Evolutionary conservation across 2,797 vertebrate genomes (phyloP).

Genomic region (Lutra lutra): DNA sequence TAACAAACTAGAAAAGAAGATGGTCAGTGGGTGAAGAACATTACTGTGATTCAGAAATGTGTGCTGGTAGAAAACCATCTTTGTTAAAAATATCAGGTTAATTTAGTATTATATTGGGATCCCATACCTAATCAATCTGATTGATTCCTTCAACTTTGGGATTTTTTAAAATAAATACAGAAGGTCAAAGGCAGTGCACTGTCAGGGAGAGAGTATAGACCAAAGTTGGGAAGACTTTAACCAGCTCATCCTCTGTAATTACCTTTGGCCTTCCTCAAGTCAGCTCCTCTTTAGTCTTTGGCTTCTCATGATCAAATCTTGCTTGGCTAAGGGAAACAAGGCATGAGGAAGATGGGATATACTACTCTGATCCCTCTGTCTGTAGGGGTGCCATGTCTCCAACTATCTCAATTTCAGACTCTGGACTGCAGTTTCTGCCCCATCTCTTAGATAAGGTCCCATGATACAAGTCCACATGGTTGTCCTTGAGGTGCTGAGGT

Average conservation of each 20-base stretch:
- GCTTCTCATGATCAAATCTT: conserved; percentile 48
- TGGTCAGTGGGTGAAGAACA: not conserved
- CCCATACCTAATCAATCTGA: not conserved
- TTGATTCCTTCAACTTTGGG: not conserved
- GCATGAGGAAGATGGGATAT: not conserved
- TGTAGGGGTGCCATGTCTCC: not conserved
- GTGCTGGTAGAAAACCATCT: not conserved
- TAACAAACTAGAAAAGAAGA: not conserved
- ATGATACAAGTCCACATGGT: not conserved
- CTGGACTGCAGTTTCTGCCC: not conserved
- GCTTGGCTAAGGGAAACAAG: not conserved
- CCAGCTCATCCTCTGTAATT: not conserved
- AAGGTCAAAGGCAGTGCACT: conserved; percentile 4
- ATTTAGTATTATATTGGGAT: not conserved
- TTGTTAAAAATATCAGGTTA: not conserved
- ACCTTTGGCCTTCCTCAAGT: conserved; percentile 6
- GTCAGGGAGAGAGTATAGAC: not conserved
- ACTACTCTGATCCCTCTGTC: not conserved
- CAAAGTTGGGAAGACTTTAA: not conserved
- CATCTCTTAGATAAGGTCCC: not conserved
- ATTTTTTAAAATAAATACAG: not conserved
- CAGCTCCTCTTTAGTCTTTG: not conserved
- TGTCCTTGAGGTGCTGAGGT: not conserved
- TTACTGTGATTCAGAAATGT: not conserved
- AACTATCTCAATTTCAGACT: not conserved